phyloP scores from a whole-genome alignment of 2,888 invertebrate genomes.

The Phalera bucephala region DNA sequence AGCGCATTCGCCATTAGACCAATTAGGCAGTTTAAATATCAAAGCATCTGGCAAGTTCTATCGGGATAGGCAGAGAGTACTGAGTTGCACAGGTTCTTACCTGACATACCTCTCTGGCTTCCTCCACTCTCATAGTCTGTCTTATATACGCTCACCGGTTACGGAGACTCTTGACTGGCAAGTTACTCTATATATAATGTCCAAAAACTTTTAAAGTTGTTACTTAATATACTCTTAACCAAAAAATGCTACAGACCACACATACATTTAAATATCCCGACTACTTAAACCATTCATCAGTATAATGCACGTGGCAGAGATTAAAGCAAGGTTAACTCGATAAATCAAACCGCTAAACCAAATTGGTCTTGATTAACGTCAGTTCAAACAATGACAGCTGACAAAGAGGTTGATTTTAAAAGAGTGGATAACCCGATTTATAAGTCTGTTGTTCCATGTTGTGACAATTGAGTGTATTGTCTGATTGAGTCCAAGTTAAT shows the following conservation, averaged over 20 bases:
- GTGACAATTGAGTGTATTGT: slow-evolving; percentile 1
- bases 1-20: too few species aligned
- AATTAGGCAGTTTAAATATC: too few species aligned
- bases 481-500: slow-evolving; percentile 3
- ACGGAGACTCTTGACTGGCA: too few species aligned
- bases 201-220: too few species aligned
- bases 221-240: too few species aligned
- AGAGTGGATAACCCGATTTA: slow-evolving; percentile 26
- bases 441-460: not conserved
- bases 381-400: slow-evolving; percentile 57
- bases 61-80: too few species aligned
- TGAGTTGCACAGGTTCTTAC: too few species aligned
- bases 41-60: too few species aligned
- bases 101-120: too few species aligned
- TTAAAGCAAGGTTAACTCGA: slow-evolving; percentile 41
- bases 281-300: slow-evolving; percentile 5
- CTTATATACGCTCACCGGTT: too few species aligned
- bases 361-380: slow-evolving; percentile 51
- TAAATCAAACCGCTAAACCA: slow-evolving; percentile 45
- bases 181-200: too few species aligned
- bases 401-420: slow-evolving; percentile 44
- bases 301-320: slow-evolving; percentile 19
- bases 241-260: not conserved
- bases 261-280: not conserved
- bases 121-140: too few species aligned